These are phyloP conservation scores for Abramis brama DNA, from an alignment of 2,113 vertebrate species.

Conservation along the genomic window DNA sequence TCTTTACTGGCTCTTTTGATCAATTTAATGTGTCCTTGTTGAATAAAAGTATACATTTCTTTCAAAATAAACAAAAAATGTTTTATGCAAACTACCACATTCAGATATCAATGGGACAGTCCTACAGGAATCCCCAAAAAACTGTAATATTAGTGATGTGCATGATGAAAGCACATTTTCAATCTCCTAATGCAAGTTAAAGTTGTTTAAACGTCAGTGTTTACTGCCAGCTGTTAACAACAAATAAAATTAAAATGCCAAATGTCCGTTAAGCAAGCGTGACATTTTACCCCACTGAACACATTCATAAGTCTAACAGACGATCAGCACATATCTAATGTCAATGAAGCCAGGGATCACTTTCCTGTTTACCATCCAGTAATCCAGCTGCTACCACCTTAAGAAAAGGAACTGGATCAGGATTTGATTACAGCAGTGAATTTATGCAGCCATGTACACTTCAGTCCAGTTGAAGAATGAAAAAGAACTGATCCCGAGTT, in stretches of 20 bases:
- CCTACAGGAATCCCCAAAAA: not conserved
- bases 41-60: too few relatives aligned
- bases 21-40: not conserved
- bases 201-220: not conserved
- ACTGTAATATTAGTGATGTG: not conserved
- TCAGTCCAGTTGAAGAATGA: not conserved
- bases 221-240: not conserved
- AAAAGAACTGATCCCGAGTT: too few relatives aligned
- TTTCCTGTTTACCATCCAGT: not conserved
- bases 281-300: not conserved
- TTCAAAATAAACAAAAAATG: not conserved
- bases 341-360: not conserved
- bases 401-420: conserved; percentile 1
- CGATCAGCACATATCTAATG: not conserved
- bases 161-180: too few relatives aligned
- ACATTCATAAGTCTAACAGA: not conserved
- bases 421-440: not conserved
- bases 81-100: not conserved
- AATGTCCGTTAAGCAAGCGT: not conserved
- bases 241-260: not conserved
- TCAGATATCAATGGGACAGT: not conserved
- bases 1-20: not conserved
- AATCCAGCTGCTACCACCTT: not conserved
- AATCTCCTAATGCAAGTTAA: not conserved
- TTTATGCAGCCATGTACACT: not conserved